phyloP scores from a whole-genome alignment of 1,140 invertebrate genomes.

The Anastatus disparis region DNA sequence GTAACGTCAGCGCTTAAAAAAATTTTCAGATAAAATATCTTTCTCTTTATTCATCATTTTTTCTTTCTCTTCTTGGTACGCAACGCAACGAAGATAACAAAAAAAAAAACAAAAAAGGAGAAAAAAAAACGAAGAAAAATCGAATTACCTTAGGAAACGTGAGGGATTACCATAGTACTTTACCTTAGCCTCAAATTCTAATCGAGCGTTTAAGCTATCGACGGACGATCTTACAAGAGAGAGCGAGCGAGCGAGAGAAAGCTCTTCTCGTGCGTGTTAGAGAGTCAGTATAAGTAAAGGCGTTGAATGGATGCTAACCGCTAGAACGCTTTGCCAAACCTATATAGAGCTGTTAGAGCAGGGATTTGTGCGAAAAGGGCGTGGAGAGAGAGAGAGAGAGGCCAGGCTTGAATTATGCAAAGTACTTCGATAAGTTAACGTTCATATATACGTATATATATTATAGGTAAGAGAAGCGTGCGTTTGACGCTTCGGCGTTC shows the following conservation, averaged over 20 bases:
- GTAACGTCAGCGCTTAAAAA: too few species aligned
- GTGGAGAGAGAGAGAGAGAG: conserved; percentile 25
- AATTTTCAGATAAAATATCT: too few species aligned
- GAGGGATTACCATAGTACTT: too few species aligned
- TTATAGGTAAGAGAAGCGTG: not conserved
- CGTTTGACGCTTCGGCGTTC: conserved; percentile 47
- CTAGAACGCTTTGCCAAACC: conserved; percentile 7
- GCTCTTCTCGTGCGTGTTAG: not conserved
- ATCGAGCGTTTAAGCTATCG: conserved; percentile 25
- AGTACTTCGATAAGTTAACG: conserved; percentile 59
- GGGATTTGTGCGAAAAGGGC: conserved; percentile 41
- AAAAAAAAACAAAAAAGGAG: too few species aligned
- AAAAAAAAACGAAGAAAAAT: conserved; percentile 2
- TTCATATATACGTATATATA: conserved; percentile 6
- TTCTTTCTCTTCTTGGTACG: too few species aligned
- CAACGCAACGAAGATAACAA: too few species aligned
- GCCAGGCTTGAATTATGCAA: conserved; percentile 61
- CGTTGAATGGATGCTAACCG: not conserved
- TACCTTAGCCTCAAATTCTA: conserved; percentile 8
- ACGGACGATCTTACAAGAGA: not conserved
- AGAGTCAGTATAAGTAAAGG: not conserved
- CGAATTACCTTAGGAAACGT: not conserved
- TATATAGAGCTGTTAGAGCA: conserved; percentile 11
- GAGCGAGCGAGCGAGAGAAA: not conserved
- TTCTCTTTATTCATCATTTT: too few species aligned